These are phyloP conservation scores for Halichoerus grypus DNA, from an alignment of 2,113 vertebrate genomes.

Conservation along the genomic window DNA sequence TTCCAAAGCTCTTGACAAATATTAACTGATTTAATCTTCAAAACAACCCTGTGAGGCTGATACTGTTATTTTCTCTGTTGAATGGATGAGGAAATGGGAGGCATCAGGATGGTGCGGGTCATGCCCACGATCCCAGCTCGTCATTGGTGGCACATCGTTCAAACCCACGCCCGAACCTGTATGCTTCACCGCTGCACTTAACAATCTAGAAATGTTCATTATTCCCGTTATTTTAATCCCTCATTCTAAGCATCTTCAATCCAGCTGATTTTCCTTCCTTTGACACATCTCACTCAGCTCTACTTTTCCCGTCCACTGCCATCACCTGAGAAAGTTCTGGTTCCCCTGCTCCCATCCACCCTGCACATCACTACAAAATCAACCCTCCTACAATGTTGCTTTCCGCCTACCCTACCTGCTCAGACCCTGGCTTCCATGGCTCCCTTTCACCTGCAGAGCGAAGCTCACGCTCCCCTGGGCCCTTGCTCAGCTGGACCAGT, in stretches of 20 bases:
- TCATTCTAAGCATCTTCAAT: background rate
- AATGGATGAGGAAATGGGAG: background rate
- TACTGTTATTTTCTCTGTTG: background rate
- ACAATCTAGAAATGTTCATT: accelerated
- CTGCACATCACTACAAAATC: background rate
- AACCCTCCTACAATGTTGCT: background rate
- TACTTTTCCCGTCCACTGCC: background rate
- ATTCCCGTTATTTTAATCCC: background rate
- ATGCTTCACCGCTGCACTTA: accelerated
- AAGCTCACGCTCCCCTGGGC: accelerated
- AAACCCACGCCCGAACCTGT: too few relatives aligned
- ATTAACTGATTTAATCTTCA: background rate
- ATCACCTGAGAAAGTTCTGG: background rate
- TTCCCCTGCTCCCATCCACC: background rate
- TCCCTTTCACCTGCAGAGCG: background rate
- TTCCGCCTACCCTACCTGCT: accelerated
- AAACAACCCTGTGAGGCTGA: background rate
- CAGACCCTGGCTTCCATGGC: background rate
- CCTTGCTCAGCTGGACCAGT: background rate
- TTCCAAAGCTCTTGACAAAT: background rate
- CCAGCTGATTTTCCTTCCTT: background rate
- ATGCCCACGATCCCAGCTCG: background rate
- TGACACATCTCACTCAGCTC: background rate
- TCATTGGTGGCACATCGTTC: background rate
- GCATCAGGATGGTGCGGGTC: accelerated